phyloP scores from a whole-genome alignment of 1,140 invertebrate genomes.

The Halyomorpha halys region DNA sequence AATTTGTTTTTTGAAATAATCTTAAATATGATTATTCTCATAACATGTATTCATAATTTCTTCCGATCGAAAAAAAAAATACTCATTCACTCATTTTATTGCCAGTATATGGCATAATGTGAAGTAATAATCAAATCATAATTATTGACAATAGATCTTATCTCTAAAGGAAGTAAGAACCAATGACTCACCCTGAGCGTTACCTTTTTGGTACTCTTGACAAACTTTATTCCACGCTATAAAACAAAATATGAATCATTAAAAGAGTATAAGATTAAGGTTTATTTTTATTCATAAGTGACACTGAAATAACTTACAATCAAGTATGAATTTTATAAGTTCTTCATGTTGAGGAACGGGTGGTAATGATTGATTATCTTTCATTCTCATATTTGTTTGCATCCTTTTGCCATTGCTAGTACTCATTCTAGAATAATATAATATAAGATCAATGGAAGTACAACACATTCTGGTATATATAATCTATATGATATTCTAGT shows the following conservation, averaged over 20 bases:
- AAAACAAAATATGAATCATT: slow-evolving; percentile 20
- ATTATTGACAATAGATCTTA: no score
- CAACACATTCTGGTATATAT: not conserved
- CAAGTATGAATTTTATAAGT: slow-evolving; percentile 17
- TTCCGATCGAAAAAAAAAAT: no score
- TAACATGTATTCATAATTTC: no score
- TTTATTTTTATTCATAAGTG: slow-evolving; percentile 1
- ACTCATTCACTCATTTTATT: no score
- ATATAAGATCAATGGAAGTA: no score
- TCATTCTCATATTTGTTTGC: slow-evolving; percentile 33
- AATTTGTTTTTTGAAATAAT: no score
- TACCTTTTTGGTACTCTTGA: slow-evolving; percentile 17
- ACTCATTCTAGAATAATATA: slow-evolving; percentile 30
- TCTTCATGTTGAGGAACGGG: slow-evolving; percentile 16
- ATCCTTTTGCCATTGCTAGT: slow-evolving; percentile 41
- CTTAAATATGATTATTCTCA: no score
- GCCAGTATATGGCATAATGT: no score
- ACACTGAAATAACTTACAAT: slow-evolving; percentile 22
- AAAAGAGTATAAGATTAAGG: slow-evolving; percentile 8
- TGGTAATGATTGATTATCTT: slow-evolving; percentile 22
- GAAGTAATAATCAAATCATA: no score
- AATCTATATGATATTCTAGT: not conserved
- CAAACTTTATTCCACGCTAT: slow-evolving; percentile 21
- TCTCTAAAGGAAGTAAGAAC: not conserved
- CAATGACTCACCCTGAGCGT: slow-evolving; percentile 15